Evolutionary conservation across 2,797 vertebrate genomes (phyloP), one percentile per base, ranked within the genome.

Genomic region (Clamator glandarius): DNA sequence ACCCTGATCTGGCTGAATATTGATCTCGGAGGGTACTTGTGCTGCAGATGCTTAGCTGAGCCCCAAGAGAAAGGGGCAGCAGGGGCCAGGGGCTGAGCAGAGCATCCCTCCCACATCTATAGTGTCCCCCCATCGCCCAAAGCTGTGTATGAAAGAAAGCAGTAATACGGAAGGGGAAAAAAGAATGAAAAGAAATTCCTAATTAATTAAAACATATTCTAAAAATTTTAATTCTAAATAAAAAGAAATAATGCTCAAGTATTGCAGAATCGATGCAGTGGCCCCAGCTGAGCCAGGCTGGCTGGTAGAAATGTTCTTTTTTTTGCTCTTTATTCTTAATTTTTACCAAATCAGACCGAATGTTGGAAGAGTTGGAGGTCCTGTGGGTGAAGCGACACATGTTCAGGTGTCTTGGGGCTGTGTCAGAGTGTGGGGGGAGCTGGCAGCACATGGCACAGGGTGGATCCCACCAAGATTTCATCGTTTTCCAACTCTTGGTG

Each of bases 371-470:
- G 9, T 6, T 42, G 51, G 29, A 18, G 4, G 48, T 55, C 42
- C 42, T 18, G 18, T 44, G 57, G 79, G 64, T 73, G 72, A 24
- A 44, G 16, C 5, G 1, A 4, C 2, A 0, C 6, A 35, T 50
- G 57, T 50, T 83, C 28, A 19, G 7, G 8, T 55, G 11, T 6
- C 55, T 70, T 4, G 8, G 50, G 61, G 31, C 24, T 23, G 23
- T 1, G 1, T 54, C 29, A 18, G 39, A 39, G 44, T 4, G 0
- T 0, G 1, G 36, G 29, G 24, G 28, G 5, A 36, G 66, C 54
- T 64, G 51, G 11, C 0, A 16, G 13, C 58, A 4, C 18, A 1
- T 16, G 2, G 6, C 35, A 9, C 20, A 8, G 44, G 6, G 8
- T 41, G 36, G 14, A 21, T 69, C 42, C 44, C 61, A 39, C 39